A percentile compares a stretch with the other conserved stretches of the same genome.
phyloP scores from a whole-genome alignment of 2,888 invertebrate genomes.

The Vannuccia rotundouncinata region DNA sequence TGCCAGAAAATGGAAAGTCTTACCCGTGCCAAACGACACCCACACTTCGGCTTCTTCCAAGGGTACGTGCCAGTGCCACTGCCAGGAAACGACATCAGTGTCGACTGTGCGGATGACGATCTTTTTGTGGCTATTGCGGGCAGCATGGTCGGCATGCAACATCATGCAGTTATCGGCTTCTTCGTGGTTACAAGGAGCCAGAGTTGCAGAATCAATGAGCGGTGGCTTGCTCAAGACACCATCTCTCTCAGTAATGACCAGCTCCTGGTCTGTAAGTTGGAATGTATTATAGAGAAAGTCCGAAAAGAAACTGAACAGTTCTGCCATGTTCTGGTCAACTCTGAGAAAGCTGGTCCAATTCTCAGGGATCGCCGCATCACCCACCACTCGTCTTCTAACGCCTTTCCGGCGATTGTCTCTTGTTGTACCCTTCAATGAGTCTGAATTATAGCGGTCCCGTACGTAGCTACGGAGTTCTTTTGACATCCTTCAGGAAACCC shows the following conservation, averaged over 20 bases:
- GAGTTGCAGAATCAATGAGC: not conserved
- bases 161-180: not conserved
- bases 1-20: not conserved
- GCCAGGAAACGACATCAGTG: not conserved
- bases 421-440: not conserved
- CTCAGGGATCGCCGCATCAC: not conserved
- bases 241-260: not conserved
- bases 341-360: not conserved
- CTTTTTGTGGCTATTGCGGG: not conserved
- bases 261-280: not conserved
- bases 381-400: not conserved
- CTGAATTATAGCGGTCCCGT: not conserved
- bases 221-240: not conserved
- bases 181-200: not conserved
- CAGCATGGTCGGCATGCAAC: not conserved
- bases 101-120: not conserved
- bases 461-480: no score
- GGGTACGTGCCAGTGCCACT: not conserved
- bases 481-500: no score
- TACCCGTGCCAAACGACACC: conserved; percentile 7
- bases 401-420: not conserved
- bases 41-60: conserved; percentile 22
- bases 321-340: not conserved
- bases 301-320: not conserved
- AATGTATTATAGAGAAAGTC: not conserved